phyloP scores from a whole-genome alignment of 2,888 invertebrate species.

The Acronicta leporina region DNA sequence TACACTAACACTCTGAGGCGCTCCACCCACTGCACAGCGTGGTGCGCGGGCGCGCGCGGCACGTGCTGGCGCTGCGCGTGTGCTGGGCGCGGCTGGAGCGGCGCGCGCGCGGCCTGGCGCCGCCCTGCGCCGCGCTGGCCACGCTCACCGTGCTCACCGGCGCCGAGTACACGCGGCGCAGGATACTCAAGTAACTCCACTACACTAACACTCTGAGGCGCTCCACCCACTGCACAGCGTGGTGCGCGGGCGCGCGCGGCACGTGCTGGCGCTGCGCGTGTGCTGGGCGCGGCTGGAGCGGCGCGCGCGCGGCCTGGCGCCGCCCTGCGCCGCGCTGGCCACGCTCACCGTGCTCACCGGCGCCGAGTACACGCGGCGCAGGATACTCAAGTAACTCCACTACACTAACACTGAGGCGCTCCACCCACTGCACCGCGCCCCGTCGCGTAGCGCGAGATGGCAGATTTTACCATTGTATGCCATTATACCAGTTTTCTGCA shows the following conservation, averaged over 20 bases:
- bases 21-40: too few species aligned
- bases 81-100: slow-evolving; percentile 76
- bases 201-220: too few species aligned
- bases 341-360: slow-evolving; percentile 78
- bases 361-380: slow-evolving; percentile 71
- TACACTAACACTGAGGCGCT: too few species aligned
- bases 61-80: slow-evolving; percentile 67
- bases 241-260: slow-evolving; percentile 65
- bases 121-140: slow-evolving; percentile 70
- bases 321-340: slow-evolving; percentile 70
- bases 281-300: slow-evolving; percentile 76
- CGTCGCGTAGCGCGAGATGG: slow-evolving; percentile 65
- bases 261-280: slow-evolving; percentile 67
- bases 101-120: slow-evolving; percentile 57
- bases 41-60: slow-evolving; percentile 65
- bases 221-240: too few species aligned
- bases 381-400: slow-evolving; percentile 75
- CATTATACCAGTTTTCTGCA: too few species aligned
- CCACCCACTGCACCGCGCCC: slow-evolving; percentile 63
- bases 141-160: slow-evolving; percentile 78
- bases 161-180: slow-evolving; percentile 71
- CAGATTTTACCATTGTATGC: too few species aligned
- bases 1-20: too few species aligned
- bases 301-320: slow-evolving; percentile 57
- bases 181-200: slow-evolving; percentile 75